Evolutionary conservation across 2,113 vertebrate genomes (phyloP).

Genomic region (Eira barbara): DNA sequence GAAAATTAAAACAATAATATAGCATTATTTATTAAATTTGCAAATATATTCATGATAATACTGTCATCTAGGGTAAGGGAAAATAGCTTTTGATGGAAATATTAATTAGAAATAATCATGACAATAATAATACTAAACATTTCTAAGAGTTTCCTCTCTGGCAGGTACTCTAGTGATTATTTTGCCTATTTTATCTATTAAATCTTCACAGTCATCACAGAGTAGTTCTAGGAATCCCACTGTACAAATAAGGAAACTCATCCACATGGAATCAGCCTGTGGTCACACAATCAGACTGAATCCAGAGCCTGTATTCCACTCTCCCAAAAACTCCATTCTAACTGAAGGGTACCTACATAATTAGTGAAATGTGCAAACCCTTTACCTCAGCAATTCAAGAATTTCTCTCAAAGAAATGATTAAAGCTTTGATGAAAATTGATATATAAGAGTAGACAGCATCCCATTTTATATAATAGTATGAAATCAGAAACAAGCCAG

Average conservation of each 20-base stretch:
- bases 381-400: not conserved
- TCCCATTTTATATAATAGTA: not conserved
- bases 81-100: not conserved
- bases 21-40: not conserved
- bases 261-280: not conserved
- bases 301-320: not conserved
- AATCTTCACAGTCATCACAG: not conserved
- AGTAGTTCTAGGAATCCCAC: not conserved
- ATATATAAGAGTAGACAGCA: not conserved
- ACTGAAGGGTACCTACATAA: not conserved
- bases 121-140: not conserved
- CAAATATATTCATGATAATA: not conserved
- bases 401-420: not conserved
- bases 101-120: not conserved
- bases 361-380: not conserved
- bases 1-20: not conserved
- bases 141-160: not conserved
- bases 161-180: not conserved
- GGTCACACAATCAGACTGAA: not conserved
- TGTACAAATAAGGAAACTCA: not conserved
- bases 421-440: not conserved
- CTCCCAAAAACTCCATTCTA: not conserved
- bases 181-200: not conserved
- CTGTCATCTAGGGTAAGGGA: not conserved
- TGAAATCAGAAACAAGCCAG: not conserved